Evolutionary conservation across 2,113 vertebrate genomes (phyloP), one percentile per base, ranked within the genome.

Genomic region (Fulica atra): DNA sequence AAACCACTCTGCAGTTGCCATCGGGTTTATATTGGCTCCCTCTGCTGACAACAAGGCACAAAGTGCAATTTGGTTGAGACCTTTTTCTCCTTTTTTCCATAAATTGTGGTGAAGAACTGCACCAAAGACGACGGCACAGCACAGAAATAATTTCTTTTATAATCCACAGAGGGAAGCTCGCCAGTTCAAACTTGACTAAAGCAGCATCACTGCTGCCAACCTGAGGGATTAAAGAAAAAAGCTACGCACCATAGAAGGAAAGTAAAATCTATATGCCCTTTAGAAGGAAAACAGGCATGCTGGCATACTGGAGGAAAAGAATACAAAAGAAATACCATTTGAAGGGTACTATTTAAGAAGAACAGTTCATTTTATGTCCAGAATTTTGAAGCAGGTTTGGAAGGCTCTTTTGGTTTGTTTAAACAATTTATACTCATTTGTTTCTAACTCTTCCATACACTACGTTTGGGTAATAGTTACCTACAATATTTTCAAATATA

Each of bases 11-110:
- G 50, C 1, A 19, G 71, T 44, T 79, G 85, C 74, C 61, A 79
- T 57, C 88, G 89, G 48, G 82, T 96, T 97, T 97, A 56, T 91
- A 85, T 25, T 69, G 85, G 77, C 64, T 97, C 94, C 96, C 96
- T 96, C 97, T 96, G 80, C 60, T 94, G 93, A 63, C 61, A 64
- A 72, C 80, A 70, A 59, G 5, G 86, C 10, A 65, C 8, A 7
- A 81, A 95, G 91, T 70, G 42, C 73, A 63, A 74, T 31, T 44
- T 5, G 36, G 14, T 17, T 36, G n/a, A 38, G 11, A 13, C 15
- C 15, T 61, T 54, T 25, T n/a, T 23, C 31, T 4, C 1, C 10
- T 42, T 16, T n/a, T 54, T 50, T 56, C 64, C 40, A 53, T 28
- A 38, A 82, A 46, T 57, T 25, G 31, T 19, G 25, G 8, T 28